These are phyloP conservation scores for Thamnophis elegans DNA, from an alignment of 2,797 vertebrate genomes.

Conservation along the genomic window DNA sequence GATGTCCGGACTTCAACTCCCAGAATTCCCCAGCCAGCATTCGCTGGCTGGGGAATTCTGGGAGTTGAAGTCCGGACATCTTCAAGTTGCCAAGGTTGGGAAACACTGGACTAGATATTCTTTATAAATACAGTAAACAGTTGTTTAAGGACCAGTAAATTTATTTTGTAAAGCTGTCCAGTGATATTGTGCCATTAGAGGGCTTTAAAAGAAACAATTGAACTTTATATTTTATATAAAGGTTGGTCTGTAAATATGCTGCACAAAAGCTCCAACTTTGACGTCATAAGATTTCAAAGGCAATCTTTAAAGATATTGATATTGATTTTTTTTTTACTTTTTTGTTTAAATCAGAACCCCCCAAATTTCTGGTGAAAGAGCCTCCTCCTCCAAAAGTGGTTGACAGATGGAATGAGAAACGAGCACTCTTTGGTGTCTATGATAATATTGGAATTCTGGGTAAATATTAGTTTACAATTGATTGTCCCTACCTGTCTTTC, in stretches of 20 bases:
- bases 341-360: constrained; percentile 39
- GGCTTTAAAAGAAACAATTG: neutral
- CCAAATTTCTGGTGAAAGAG: constrained; percentile 71
- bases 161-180: neutral
- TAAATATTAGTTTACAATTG: constrained; percentile 50
- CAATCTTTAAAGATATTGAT: neutral
- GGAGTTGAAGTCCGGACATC: too few relatives aligned
- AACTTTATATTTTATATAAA: neutral
- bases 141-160: neutral
- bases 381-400: constrained; percentile 77
- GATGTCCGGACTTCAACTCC: too few relatives aligned
- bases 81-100: too few relatives aligned
- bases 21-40: too few relatives aligned
- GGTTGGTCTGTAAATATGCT: neutral
- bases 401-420: constrained; percentile 91
- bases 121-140: neutral
- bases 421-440: constrained; percentile 88
- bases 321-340: constrained; percentile 21
- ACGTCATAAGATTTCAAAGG: neutral
- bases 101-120: neutral
- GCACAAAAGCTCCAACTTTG: neutral
- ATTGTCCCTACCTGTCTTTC: neutral
- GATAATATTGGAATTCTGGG: constrained; percentile 94
- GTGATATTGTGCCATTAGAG: neutral
- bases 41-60: too few relatives aligned